Evolutionary conservation across 92 coral and sea anemone genomes (phyloP).

Genomic region (Galaxea fascicularis): DNA sequence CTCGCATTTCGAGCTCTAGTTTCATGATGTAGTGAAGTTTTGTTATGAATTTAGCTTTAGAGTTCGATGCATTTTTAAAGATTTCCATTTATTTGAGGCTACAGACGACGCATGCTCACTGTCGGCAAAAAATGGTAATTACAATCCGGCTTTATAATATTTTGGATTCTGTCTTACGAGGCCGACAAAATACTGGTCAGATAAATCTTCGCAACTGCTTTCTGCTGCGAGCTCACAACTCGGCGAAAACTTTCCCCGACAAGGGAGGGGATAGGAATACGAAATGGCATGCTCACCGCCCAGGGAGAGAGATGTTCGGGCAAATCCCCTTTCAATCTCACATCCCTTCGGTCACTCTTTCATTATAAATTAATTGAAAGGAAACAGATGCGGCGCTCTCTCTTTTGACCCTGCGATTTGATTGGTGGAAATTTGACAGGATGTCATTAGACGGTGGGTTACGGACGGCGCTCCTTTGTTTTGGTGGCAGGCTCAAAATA

Average conservation of each 20-base stretch:
- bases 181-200: constrained; percentile 1
- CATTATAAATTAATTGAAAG: constrained; percentile 85
- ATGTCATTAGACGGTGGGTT: constrained; percentile 61
- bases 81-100: background rate
- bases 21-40: background rate
- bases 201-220: constrained; percentile 16
- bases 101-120: background rate
- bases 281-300: background rate
- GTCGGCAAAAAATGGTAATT: background rate
- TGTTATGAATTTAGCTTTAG: background rate
- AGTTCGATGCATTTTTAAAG: background rate
- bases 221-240: constrained; percentile 1
- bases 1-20: background rate
- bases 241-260: background rate
- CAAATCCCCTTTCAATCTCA: constrained; percentile 14
- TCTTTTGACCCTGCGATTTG: constrained; percentile 8
- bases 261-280: constrained; percentile 20
- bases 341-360: constrained; percentile 61
- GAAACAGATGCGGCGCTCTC: constrained; percentile 83
- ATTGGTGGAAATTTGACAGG: constrained; percentile 75
- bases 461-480: constrained; percentile 69
- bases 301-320: constrained; percentile 2
- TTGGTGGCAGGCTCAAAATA: constrained; percentile 62
- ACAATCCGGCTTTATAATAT: background rate
- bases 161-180: background rate